Evolutionary conservation across 2,113 vertebrate genomes (phyloP), one percentile per base, ranked within the genome.

Genomic region (Arvicanthis niloticus): DNA sequence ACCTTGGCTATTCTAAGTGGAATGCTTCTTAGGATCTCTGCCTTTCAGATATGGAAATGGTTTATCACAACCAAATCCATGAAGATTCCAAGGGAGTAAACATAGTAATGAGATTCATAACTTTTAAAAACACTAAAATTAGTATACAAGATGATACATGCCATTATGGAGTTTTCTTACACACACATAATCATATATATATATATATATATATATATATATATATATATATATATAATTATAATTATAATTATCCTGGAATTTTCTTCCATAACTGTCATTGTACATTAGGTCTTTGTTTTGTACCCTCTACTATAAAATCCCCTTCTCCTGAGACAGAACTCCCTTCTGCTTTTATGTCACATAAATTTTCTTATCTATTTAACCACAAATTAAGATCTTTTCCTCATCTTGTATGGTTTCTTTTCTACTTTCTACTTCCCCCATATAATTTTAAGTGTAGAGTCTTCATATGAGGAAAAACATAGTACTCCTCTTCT

Each of bases 1-100:
- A 53, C 21, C 68, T 65, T 67, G 84, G 37, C 24, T 77, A 37
- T 86, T 96, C 37, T 82, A 96, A 92, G n/a, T 48, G 26, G 96
- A 90, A 21, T 34, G n/a, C 16, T 67, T 70, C 31, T 45, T 60
- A 72, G 26, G 15, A 0, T 56, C 78, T 88, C 65, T 67, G 24
- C 45, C 56, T 95, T 56, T 89, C 45, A 70, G n/a, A 9, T 15
- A 24, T 72, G 42, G 75, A 62, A 72, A 91, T 4, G 34, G 13
- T 37, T 8, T 40, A 8, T 78, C 22, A 68, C 0, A 75, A 75
- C 5, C 15, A 40, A 96, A 62, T 73, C 1, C 26, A 5, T 2
- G 48, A 51, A 72, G 37, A 53, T n/a, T 34, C 26, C 48, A 62
- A 82, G 86, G 73, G 68, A 88, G 45, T 70, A 45, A 45, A 45